phyloP scores from a whole-genome alignment of 64 coral and sea anemone genomes.

The Montipora foliosa region DNA sequence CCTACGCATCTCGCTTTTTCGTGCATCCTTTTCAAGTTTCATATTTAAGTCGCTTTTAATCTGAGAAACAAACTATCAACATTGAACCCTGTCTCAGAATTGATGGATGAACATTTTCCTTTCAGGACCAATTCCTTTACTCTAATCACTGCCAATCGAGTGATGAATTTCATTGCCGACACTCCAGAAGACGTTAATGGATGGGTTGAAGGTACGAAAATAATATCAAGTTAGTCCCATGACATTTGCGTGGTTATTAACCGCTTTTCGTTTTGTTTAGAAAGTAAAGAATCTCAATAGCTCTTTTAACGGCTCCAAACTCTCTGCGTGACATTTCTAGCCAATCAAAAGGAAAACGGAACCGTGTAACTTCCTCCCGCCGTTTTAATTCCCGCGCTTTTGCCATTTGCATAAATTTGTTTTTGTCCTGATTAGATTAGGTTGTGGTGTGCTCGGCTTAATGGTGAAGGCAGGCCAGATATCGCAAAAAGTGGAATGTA shows the following conservation, averaged over 20 bases:
- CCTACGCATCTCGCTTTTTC: not conserved
- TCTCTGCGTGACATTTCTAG: too few species aligned
- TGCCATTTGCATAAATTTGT: not conserved
- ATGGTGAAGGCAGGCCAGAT: too few species aligned
- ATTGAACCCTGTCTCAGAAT: too few species aligned
- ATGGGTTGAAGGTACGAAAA: slow-evolving; percentile 87
- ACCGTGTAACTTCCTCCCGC: not conserved
- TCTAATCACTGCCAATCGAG: slow-evolving; percentile 93
- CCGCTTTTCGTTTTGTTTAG: too few species aligned
- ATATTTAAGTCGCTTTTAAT: too few species aligned
- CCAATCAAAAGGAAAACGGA: not conserved
- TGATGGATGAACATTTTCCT: not conserved
- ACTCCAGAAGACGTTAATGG: slow-evolving; percentile 78
- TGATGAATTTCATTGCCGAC: slow-evolving; percentile 91
- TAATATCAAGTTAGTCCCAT: not conserved
- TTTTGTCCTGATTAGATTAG: too few species aligned
- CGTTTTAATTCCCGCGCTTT: not conserved
- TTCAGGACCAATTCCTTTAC: slow-evolving; percentile 93
- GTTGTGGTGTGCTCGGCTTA: too few species aligned
- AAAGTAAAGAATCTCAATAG: not conserved
- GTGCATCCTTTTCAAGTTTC: too few species aligned
- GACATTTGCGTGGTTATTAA: too few species aligned
- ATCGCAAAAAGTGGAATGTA: too few species aligned
- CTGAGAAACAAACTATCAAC: too few species aligned
- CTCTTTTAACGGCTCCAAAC: not conserved